A percentile compares a stretch with the other conserved stretches of the same genome.
Conservation (phyloP, 2,797 vertebrate genomes). For the Sylvilagus floridanus region DNA sequence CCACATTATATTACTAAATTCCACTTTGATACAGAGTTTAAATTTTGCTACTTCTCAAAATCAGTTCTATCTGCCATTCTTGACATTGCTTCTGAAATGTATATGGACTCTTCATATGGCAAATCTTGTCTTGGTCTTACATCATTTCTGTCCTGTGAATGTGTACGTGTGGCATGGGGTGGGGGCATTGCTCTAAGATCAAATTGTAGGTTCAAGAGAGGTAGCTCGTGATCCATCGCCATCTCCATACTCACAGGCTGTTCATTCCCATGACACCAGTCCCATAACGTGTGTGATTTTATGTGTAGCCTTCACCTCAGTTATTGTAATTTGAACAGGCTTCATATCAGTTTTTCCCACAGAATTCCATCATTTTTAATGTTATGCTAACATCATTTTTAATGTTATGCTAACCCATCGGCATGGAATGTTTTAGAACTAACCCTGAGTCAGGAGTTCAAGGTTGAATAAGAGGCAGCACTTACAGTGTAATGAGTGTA, state of each 20-base stretch:
- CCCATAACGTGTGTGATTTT: neutral
- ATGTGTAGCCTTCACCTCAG: neutral
- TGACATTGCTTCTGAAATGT: constrained; percentile 22
- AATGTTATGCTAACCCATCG: neutral
- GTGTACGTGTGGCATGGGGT: neutral
- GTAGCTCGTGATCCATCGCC: constrained; percentile 7
- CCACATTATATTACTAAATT: constrained; percentile 69
- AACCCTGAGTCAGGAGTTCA: constrained; percentile 8
- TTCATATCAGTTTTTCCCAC: constrained; percentile 28
- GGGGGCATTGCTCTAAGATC: neutral
- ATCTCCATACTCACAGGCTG: neutral
- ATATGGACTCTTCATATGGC: constrained; percentile 56
- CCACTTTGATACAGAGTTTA: constrained; percentile 62
- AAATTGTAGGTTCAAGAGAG: constrained; percentile 24
- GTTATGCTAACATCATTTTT: neutral
- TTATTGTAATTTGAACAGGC: neutral
- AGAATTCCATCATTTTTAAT: constrained; percentile 38
- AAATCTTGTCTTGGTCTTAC: constrained; percentile 67
- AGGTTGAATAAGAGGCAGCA: constrained; percentile 31
- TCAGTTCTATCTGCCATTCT: constrained; percentile 54
- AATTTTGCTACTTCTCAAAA: constrained; percentile 66
- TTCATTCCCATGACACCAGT: constrained; percentile 3
- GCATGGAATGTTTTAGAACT: neutral
- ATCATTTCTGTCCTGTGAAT: neutral
- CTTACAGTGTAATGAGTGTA: neutral